Conservation (phyloP, 2,888 invertebrate genomes). For the Platycheirus rosarum region DNA sequence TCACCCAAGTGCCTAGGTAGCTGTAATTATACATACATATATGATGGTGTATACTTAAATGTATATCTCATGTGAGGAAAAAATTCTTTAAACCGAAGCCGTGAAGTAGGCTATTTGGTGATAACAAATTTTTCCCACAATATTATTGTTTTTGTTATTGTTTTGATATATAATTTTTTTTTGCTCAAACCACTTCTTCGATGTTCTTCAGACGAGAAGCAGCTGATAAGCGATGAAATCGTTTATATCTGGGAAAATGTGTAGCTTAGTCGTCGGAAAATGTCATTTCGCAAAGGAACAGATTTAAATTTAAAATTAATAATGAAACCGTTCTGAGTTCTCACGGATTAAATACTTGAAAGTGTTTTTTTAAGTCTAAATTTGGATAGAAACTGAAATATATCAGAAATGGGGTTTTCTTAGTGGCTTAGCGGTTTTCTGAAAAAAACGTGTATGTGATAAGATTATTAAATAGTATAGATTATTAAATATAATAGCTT, state of each 20-base stretch:
- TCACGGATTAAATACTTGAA: conserved; percentile 35
- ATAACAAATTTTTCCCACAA: conserved; percentile 61
- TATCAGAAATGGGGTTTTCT: background rate
- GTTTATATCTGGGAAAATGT: conserved; percentile 57
- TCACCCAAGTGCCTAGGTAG: too few species aligned
- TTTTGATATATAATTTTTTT: conserved; percentile 10
- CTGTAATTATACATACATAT: too few species aligned
- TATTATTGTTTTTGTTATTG: conserved; percentile 26
- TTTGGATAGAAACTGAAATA: background rate
- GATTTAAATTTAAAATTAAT: conserved; percentile 16
- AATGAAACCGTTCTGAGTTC: conserved; percentile 47
- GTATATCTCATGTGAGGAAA: too few species aligned
- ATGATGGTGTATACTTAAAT: too few species aligned
- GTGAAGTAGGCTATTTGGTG: too few species aligned
- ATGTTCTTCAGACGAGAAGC: conserved; percentile 37
- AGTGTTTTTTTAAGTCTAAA: conserved; percentile 2
- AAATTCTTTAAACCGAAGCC: too few species aligned
- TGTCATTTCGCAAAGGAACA: conserved; percentile 8
- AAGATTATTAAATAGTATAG: too few species aligned
- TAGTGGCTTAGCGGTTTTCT: too few species aligned
- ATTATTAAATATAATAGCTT: too few species aligned
- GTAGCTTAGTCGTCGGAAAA: conserved; percentile 37
- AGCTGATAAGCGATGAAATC: conserved; percentile 52
- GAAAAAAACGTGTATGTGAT: too few species aligned
- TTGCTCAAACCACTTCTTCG: conserved; percentile 42